Conservation (phyloP, 2,888 invertebrate genomes). For the Andrena bucephala region DNA sequence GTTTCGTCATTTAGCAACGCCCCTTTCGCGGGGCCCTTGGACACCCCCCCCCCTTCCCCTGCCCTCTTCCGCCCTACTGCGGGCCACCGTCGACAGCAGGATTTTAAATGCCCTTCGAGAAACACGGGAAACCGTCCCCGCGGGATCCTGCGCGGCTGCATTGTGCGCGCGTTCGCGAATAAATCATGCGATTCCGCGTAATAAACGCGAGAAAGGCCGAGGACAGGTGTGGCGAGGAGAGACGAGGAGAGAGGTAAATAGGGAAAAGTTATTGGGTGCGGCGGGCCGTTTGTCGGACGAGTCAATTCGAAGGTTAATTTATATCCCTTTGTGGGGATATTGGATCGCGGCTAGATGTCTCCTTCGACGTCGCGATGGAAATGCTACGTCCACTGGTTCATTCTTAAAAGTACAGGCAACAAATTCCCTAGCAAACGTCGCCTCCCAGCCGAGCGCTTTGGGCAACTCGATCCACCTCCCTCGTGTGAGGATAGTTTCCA, state of each 20-base stretch:
- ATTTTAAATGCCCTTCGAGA: constrained; percentile 68
- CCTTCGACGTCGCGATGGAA: not conserved
- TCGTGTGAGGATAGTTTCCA: constrained; percentile 36
- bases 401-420: not conserved
- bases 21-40: constrained; percentile 60
- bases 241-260: not conserved
- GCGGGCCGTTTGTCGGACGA: constrained; percentile 19
- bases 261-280: constrained; percentile 27
- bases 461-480: not conserved
- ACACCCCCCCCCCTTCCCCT: constrained; percentile 44
- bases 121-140: constrained; percentile 53
- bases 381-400: not conserved
- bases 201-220: constrained; percentile 14
- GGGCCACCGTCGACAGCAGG: constrained; percentile 42
- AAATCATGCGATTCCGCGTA: constrained; percentile 29
- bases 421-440: constrained; percentile 6
- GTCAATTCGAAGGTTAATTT: constrained; percentile 40
- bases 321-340: not conserved
- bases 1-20: constrained; percentile 79
- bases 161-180: constrained; percentile 32
- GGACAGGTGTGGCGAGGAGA: not conserved
- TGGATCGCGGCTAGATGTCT: not conserved
- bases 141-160: constrained; percentile 3
- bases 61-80: constrained; percentile 13
- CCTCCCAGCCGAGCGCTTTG: constrained; percentile 1